Evolutionary conservation across 2,113 vertebrate species (phyloP), one percentile per base, ranked within the genome.

Genomic region (Vulpes lagopus): DNA sequence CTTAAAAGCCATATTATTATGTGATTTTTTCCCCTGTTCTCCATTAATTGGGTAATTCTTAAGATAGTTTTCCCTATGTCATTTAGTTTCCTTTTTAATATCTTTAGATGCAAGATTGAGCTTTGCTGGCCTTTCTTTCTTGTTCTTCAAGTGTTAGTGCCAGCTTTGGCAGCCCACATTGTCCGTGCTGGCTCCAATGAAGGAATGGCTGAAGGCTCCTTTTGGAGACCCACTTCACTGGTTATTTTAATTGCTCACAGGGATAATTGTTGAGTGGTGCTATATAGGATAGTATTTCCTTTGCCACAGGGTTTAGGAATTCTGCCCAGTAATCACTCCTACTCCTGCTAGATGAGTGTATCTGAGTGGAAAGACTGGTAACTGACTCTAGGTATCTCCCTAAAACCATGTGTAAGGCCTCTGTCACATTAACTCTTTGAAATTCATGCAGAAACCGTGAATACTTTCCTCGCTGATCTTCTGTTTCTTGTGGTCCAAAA

Each of bases 171-270:
- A 86, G 59, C 69, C 43, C 19, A 94, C 30, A 38, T 78, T 92
- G 74, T 95, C 91, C 62, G 25, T 2, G 87, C 80, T 94, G 92
- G 89, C 86, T 96, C 60, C 80, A 19, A n/a, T 55, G 89, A 89
- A 87, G 96, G 82, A 74, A 84, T 27, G 79, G 69, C 80, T 84
- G 71, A 87, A 97, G 95, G 62, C 80, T 92, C 57, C 73, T 79
- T 96, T 97, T 93, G 95, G 96, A 95, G 65, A 93, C 81, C 94
- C 65, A 95, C 84, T 96, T 87, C 57, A 73, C 30, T 94, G 83
- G 81, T 94, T 96, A 78, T 94, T 98, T 98, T 95, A 93, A 90
- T 97, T 98, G 59, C 78, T 96, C 76, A 64, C 38, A 97, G 69
- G 73, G 89, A 88, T 96, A 95, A 97, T 88, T 94, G 94, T 96